phyloP scores from a whole-genome alignment of 2,113 vertebrate species.

The Trichomycterus rosablanca region DNA sequence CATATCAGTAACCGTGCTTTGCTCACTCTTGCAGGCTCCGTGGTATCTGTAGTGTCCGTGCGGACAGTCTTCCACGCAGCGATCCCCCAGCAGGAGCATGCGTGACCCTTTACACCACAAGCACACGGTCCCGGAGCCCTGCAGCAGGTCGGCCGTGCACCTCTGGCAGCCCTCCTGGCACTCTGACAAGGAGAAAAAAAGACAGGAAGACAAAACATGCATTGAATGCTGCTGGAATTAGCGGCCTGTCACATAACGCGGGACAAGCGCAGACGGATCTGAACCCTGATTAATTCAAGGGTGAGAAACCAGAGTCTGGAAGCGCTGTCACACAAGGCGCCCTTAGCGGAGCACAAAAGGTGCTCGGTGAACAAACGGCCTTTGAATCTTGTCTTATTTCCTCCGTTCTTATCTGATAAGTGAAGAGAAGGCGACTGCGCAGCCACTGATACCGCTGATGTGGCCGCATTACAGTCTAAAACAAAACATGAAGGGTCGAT shows the following conservation, averaged over 20 bases:
- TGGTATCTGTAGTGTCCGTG: slow-evolving; percentile 57
- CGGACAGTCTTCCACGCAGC: slow-evolving; percentile 75
- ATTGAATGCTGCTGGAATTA: too few species aligned
- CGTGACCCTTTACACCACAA: slow-evolving; percentile 70
- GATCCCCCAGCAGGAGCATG: slow-evolving; percentile 74
- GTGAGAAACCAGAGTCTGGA: background rate
- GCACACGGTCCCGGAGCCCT: slow-evolving; percentile 71
- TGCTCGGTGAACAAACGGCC: slow-evolving; percentile 18
- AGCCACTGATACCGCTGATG: slow-evolving; percentile 13
- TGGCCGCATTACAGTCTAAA: background rate
- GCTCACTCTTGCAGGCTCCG: slow-evolving; percentile 82
- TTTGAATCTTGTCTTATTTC: slow-evolving; percentile 17
- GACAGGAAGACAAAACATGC: background rate
- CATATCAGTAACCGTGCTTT: background rate
- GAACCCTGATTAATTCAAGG: slow-evolving; percentile 1
- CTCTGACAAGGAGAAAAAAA: slow-evolving; percentile 55
- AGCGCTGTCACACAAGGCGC: background rate
- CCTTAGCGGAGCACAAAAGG: background rate
- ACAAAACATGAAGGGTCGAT: too few species aligned
- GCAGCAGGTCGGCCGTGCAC: slow-evolving; percentile 74
- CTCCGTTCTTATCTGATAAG: slow-evolving; percentile 33
- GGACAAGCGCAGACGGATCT: too few species aligned
- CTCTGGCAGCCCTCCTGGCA: slow-evolving; percentile 79
- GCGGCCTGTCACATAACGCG: too few species aligned
- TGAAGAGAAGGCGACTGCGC: background rate